Evolutionary conservation across 2,113 vertebrate species (phyloP), one percentile per base, ranked within the genome.

Genomic region (Ranitomeya variabilis): DNA sequence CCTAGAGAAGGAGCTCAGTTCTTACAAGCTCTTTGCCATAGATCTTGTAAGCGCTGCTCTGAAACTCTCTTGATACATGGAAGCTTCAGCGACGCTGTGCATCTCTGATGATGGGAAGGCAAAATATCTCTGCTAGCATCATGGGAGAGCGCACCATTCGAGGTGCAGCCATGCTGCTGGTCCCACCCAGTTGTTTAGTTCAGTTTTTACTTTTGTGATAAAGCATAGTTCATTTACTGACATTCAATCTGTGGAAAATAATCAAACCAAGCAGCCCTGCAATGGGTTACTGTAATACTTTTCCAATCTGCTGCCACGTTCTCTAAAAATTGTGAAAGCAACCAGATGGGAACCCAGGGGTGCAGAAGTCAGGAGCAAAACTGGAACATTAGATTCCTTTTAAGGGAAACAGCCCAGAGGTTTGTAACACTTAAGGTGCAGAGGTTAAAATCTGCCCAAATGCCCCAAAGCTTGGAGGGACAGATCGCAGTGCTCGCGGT

Each of bases 391-490:
- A 51, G 83, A 89, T 19, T 12, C 26, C 57, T 90, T 93, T 80
- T 89, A 81, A 60, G 21, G 12, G 19, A 87, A 90, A 66, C 18
- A 90, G 15, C 15, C 67, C 16, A 31, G 13, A 86, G 91, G 91
- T 90, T 90, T 93, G 91, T 90, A 87, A 91, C 45, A 78, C 71
- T 85, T 87, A 85, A 86, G 73, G 90, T 85, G 90, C 57, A 91
- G 90, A 93, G 87, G 83, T 86, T 89, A 90, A 89, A 91, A 80
- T 69, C 15, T 71, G 89, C 90, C 87, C 91, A 90, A 91, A 91
- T 79, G 89, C 66, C 12, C 64, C 23, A 90, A 88, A 74, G 90
- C 86, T 91, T 87, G 86, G 84, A 86, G 88, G 92, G 77, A 90
- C 89, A 84, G 60, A 90, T 89, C 82, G 60, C 79, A 90, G 57